Evolutionary conservation across 2,888 invertebrate species (phyloP), one percentile per base, ranked within the genome.

Genomic region (Plutella xylostella): DNA sequence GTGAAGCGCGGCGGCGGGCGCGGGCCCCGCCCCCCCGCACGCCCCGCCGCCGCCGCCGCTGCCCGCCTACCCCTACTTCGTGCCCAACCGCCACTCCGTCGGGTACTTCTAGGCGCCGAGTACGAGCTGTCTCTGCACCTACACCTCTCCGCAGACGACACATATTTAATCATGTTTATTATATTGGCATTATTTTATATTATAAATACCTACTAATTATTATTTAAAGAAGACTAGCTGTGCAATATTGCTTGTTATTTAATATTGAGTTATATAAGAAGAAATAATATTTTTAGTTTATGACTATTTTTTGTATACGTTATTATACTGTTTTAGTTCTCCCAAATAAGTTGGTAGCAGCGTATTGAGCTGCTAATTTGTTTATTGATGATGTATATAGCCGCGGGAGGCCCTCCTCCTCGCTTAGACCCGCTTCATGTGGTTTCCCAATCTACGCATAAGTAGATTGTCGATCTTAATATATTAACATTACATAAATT

Each of bases 181-280:
- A 11, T 34, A 42, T 34, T 25, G 67, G 69, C 66, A 68, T 73
- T 73, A 68, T 62, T 68, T 69, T 70, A 66, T 63, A 60, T 67
- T 65, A 65, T 51, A 52, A 65, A 65, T n/a, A n/a, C n/a, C n/a
- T n/a, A n/a, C 68, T 56, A 21, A 34, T 56, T 52, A 57, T 61
- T 74, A 71, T 77, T 77, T 74, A 74, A 74, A 73, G 65, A 72
- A 70, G 70, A 79, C 74, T 75, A 62, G 77, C 78, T 78, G 79
- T 80, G 80, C 80, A 80, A 80, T 80, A 78, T 72, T 72, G 80
- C 79, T 80, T 77, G 77, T 79, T 79, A 72, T 76, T 78, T 77
- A 75, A 70, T 77, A 69, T 67, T 74, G 70, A 38, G 38, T 25
- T 35, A 17, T n/a, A n/a, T 35, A 28, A 38, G 25, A 17, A 25